Percentiles rank a stretch among this genome's conserved stretches.
Conservation (phyloP, 2,797 vertebrate genomes). For the Acipenser transmontanus region DNA sequence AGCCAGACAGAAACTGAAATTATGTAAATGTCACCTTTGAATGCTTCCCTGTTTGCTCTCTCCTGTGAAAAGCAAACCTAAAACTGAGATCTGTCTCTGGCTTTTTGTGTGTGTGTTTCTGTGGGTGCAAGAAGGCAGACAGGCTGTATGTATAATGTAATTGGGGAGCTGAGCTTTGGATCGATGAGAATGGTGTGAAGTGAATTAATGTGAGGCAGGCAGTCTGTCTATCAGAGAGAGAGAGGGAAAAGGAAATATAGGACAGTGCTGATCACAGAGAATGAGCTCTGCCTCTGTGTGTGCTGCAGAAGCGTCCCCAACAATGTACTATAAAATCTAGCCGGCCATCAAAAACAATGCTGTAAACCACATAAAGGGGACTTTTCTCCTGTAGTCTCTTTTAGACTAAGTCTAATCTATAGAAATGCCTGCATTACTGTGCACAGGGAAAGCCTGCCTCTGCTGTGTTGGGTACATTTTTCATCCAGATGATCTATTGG, state of each 20-base stretch:
- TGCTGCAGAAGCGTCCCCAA: not conserved
- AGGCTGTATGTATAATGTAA: constrained; percentile 59
- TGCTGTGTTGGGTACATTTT: constrained; percentile 4
- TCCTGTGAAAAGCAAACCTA: not conserved
- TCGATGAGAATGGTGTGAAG: constrained; percentile 62
- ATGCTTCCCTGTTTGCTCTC: not conserved
- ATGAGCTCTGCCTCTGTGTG: not conserved
- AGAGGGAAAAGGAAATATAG: constrained; percentile 9
- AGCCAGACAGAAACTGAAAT: too few relatives aligned
- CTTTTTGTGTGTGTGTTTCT: constrained; percentile 59
- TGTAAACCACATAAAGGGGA: not conserved
- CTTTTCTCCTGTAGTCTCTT: not conserved
- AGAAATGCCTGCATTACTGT: not conserved
- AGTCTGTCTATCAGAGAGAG: constrained; percentile 58
- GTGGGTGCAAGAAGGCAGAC: constrained; percentile 60
- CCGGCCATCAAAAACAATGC: not conserved
- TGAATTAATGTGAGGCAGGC: constrained; percentile 64
- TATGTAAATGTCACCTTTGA: too few relatives aligned
- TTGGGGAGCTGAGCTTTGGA: constrained; percentile 54
- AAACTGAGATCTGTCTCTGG: constrained; percentile 25
- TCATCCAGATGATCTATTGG: constrained; percentile 8
- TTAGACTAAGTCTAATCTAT: not conserved
- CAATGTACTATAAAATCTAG: not conserved
- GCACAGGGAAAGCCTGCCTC: not conserved
- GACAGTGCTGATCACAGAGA: not conserved